phyloP scores from a whole-genome alignment of 2,888 invertebrate genomes.

The Choristoneura rosaceana region DNA sequence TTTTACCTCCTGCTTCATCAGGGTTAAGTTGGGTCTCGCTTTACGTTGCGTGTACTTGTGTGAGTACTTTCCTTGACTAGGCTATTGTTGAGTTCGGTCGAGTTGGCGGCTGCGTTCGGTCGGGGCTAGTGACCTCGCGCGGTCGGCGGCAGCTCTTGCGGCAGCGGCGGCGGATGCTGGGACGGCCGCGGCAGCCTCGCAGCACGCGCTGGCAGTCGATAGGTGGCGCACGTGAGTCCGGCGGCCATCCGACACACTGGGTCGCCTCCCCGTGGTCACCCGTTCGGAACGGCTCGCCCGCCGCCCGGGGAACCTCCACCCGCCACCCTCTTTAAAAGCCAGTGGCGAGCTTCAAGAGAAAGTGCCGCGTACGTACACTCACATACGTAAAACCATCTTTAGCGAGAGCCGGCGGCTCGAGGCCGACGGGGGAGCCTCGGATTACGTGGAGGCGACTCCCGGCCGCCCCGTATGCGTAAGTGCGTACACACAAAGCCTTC shows the following conservation, averaged over 20 bases:
- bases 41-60: not conserved
- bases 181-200: conserved; percentile 19
- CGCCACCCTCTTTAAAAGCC: conserved; percentile 85
- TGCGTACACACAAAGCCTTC: conserved; percentile 83
- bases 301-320: conserved; percentile 62
- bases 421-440: conserved; percentile 72
- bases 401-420: conserved; percentile 69
- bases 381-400: conserved; percentile 83
- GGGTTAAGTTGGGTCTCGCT: conserved; percentile 12
- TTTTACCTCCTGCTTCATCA: conserved; percentile 39
- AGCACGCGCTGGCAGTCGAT: conserved; percentile 46
- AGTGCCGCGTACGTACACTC: conserved; percentile 85
- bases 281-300: conserved; percentile 76
- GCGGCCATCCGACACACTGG: conserved; percentile 61
- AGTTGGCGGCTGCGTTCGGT: not conserved
- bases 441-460: conserved; percentile 78
- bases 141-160: not conserved
- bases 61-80: not conserved
- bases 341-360: conserved; percentile 87
- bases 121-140: not conserved
- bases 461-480: conserved; percentile 80
- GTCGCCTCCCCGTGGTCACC: conserved; percentile 86
- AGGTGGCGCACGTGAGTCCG: conserved; percentile 64
- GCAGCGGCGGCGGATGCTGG: not conserved
- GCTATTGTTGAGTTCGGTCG: not conserved